Base-by-base conservation (phyloP, 2,797 vertebrate genomes). In the Lithobates sylvaticus region DNA sequence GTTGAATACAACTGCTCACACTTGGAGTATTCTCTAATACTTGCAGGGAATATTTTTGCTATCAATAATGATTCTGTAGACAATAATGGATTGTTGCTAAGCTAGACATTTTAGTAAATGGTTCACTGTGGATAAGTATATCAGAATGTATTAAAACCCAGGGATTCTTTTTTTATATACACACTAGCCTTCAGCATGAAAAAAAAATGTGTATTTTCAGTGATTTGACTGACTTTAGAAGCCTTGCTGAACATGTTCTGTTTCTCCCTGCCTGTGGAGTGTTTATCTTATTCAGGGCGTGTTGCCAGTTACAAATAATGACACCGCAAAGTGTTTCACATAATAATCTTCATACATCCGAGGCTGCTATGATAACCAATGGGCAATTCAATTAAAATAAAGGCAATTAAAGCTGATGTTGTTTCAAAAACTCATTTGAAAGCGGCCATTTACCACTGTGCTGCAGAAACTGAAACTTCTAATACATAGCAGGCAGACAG, bases 321-420 rank as follows among this genome's bases (percentile, higher is more conserved):
- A 87, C 81, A 80, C 64, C 58, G 81, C 86, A 80, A 87, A 87
- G 81, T 79, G 86, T 80, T 87, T 84, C 86, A 84, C 86, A 84
- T 87, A 75, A 87, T 87, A 87, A 87, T 87, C 81, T 80, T 87
- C 76, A 84, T 80, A 87, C 75, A 80, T 70, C 36, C 36, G 70
- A 80, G 81, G 34, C 81, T 80, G 86, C 86, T 87, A 87, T 87
- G 64, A 87, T 87, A 87, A 87, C 86, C 81, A 87, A 87, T 87
- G 86, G 86, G 86, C 71, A 87, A 87, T 87, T 87, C 81, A 87
- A 87, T 87, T 87, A 87, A 87, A 87, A 84, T 84, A 80, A 84
- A 87, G 71, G 86, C 86, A 87, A 87, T 87, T 87, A 87, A 87
- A 84, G 81, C 64, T 70, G 86, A 87, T 87, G 81, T 84, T 76